These are phyloP conservation scores for Arbacia lixula DNA, from an alignment of 53 echinoderm and acorn worm genomes.

Conservation along the genomic window DNA sequence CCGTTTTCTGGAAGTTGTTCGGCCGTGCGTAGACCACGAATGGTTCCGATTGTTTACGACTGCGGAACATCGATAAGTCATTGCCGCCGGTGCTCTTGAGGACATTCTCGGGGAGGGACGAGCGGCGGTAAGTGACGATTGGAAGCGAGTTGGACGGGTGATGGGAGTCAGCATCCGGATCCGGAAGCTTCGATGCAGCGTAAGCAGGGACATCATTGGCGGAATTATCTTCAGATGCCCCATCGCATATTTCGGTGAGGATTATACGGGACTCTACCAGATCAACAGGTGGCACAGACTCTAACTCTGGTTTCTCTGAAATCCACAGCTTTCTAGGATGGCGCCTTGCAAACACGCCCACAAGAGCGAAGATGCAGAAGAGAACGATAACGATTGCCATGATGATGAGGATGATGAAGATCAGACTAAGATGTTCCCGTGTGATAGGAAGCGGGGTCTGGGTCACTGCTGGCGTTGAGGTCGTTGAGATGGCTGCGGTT, in stretches of 20 bases:
- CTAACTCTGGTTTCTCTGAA: neutral
- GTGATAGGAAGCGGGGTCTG: neutral
- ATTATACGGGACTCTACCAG: conserved; percentile 11
- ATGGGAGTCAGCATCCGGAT: neutral
- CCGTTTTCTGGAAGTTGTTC: no score
- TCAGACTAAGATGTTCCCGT: neutral
- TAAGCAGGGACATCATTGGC: conserved; percentile 22
- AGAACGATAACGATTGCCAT: neutral
- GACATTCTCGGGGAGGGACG: conserved; percentile 6
- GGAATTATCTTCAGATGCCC: neutral
- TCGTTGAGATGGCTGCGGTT: neutral
- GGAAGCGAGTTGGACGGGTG: neutral
- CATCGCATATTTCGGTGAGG: neutral
- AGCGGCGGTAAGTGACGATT: neutral
- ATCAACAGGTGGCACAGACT: neutral
- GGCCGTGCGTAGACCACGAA: conserved; percentile 9
- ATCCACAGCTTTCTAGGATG: neutral
- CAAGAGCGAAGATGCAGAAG: conserved; percentile 18
- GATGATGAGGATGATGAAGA: conserved; percentile 4
- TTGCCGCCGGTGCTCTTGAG: neutral
- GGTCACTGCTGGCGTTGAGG: neutral
- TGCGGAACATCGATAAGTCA: neutral
- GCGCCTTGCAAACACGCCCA: neutral
- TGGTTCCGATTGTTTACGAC: conserved; percentile 27
- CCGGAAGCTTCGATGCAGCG: neutral